These are phyloP conservation scores for Mus minutoides DNA, from an alignment of 2,797 vertebrate genomes.

Conservation along the genomic window DNA sequence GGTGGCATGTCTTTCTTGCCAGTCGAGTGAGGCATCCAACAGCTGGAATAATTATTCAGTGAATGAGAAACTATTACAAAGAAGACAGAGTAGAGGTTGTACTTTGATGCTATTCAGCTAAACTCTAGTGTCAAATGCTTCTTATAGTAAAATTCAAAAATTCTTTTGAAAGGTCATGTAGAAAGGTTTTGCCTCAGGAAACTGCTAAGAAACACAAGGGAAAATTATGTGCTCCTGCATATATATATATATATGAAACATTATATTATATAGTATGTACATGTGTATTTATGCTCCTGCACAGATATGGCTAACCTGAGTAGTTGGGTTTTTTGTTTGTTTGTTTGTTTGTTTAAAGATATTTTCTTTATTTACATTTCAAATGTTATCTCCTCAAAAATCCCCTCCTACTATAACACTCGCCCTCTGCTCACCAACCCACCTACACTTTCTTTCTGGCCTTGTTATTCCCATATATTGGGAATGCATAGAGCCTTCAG, in stretches of 20 bases:
- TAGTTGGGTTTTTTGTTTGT: not conserved
- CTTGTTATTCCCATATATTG: too few species aligned
- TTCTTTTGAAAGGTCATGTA: not conserved
- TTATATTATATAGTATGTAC: not conserved
- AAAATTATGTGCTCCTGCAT: not conserved
- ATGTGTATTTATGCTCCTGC: not conserved
- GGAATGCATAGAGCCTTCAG: too few species aligned
- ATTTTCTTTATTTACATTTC: too few species aligned
- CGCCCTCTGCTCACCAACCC: too few species aligned
- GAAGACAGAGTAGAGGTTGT: not conserved
- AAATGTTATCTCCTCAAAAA: too few species aligned
- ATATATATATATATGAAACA: not conserved
- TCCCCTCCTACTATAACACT: too few species aligned
- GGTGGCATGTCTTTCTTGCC: too few species aligned
- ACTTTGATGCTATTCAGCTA: not conserved
- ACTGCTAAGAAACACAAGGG: not conserved
- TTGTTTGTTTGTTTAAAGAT: too few species aligned
- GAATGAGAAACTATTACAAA: not conserved
- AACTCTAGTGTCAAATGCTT: not conserved
- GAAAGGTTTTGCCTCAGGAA: not conserved
- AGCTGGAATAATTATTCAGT: not conserved
- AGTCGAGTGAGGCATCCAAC: too few species aligned
- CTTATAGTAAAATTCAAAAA: not conserved
- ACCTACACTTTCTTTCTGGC: too few species aligned
- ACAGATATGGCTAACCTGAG: not conserved